Percentiles rank a stretch among this genome's conserved stretches.
Conservation (phyloP, 2,113 vertebrate genomes). For the Propithecus coquereli region DNA sequence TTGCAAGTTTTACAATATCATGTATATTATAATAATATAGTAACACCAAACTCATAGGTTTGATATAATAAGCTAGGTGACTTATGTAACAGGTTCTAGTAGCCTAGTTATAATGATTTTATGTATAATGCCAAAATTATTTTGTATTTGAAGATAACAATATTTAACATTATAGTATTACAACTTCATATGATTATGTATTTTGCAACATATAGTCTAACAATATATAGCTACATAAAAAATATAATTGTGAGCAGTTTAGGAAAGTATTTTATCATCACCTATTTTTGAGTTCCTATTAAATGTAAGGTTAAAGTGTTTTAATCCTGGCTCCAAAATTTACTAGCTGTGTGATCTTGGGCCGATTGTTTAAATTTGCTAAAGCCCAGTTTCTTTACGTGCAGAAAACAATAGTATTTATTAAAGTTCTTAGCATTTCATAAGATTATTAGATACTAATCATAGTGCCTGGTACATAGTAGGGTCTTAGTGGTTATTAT, state of each 20-base stretch:
- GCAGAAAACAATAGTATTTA: slow-evolving; percentile 29
- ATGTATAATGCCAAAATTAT: not conserved
- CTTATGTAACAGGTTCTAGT: not conserved
- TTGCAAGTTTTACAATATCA: not conserved
- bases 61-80: not conserved
- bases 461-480: not conserved
- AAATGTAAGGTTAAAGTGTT: not conserved
- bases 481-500: not conserved
- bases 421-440: slow-evolving; percentile 17
- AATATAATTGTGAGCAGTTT: not conserved
- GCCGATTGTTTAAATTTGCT: slow-evolving; percentile 1
- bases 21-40: not conserved
- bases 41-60: not conserved
- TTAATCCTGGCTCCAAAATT: not conserved
- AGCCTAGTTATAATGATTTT: not conserved
- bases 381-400: not conserved
- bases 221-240: not conserved
- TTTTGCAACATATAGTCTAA: not conserved
- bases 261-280: not conserved
- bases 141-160: slow-evolving; percentile 1
- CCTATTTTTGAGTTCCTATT: not conserved
- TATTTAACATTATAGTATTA: not conserved
- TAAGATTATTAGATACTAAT: not conserved
- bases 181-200: not conserved
- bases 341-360: not conserved